Percentiles rank a stretch among this genome's conserved stretches.
Evolutionary conservation across 2,113 vertebrate genomes (phyloP).

Genomic region (Malurus elegans): DNA sequence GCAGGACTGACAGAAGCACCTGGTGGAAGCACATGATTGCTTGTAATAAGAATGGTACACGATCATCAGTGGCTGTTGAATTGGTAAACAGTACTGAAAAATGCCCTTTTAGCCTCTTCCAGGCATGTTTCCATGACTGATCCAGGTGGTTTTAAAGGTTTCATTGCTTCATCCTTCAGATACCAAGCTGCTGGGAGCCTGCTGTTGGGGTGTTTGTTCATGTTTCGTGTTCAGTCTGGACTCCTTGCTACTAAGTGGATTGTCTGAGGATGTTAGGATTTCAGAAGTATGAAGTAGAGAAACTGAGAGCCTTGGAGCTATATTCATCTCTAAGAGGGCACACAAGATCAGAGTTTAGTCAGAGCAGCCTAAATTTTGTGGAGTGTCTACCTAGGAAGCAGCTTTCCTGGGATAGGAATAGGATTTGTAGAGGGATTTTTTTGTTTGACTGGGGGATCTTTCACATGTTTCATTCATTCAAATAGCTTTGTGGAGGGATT

Average conservation of each 20-base stretch:
- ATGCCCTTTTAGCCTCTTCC: rapidly evolving
- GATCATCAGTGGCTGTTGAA: background rate
- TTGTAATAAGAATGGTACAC: background rate
- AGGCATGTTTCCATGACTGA: background rate
- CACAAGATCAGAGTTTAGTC: background rate
- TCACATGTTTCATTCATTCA: background rate
- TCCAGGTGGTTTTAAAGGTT: background rate
- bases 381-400: background rate
- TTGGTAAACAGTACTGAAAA: background rate
- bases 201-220: background rate
- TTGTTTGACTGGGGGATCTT: background rate
- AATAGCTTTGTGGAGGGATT: background rate
- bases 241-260: background rate
- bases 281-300: background rate
- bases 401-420: background rate
- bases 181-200: background rate
- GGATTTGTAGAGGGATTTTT: background rate
- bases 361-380: background rate
- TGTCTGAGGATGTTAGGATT: background rate
- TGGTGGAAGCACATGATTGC: background rate
- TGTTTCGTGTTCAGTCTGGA: background rate
- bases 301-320: background rate
- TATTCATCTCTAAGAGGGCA: background rate
- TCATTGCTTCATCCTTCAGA: background rate
- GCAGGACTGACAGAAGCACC: background rate